Conservation (phyloP, 2,113 vertebrate species). For the Pavo muticus region DNA sequence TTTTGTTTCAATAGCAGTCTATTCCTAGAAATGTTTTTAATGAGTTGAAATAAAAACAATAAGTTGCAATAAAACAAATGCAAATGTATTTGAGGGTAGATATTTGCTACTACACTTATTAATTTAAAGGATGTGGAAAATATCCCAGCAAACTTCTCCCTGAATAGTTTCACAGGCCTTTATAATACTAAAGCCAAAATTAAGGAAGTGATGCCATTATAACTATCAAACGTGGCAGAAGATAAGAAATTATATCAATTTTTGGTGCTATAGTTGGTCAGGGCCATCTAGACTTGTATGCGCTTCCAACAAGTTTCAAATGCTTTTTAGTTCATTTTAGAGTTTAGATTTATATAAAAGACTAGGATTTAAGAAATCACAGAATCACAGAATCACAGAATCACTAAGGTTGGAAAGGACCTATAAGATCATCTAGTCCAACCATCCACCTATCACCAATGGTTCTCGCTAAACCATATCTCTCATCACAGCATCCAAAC, state of each 20-base stretch:
- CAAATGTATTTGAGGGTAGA: neutral
- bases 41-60: neutral
- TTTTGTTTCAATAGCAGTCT: neutral
- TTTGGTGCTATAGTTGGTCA: neutral
- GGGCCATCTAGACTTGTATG: neutral
- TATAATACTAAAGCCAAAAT: neutral
- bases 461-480: too few species aligned
- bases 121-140: neutral
- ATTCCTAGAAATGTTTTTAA: neutral
- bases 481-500: too few species aligned
- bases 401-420: too few species aligned
- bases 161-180: neutral
- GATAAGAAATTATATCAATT: neutral
- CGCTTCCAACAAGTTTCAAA: neutral
- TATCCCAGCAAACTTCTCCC: neutral
- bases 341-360: neutral
- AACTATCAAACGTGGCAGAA: neutral
- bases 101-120: neutral
- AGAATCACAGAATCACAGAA: too few species aligned
- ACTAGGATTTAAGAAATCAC: neutral
- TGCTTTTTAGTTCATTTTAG: neutral
- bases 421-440: too few species aligned
- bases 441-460: too few species aligned
- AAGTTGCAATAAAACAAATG: neutral
- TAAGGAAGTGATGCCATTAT: neutral